Conservation (phyloP, 2,113 vertebrate genomes). For the Nesogale talazaci region DNA sequence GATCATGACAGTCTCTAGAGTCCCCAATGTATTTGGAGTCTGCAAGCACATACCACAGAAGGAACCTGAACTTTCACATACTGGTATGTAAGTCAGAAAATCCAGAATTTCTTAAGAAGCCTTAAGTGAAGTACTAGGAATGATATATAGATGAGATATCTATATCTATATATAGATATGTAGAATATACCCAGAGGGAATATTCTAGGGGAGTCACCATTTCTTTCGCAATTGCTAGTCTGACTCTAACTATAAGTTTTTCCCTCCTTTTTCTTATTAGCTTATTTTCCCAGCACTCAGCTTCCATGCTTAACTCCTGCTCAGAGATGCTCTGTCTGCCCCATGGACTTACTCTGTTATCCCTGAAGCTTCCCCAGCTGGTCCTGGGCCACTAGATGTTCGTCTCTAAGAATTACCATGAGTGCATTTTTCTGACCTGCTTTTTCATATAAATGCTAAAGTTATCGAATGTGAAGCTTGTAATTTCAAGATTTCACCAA, state of each 20-base stretch:
- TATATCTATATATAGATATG: background rate
- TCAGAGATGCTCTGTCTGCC: background rate
- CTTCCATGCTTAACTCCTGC: background rate
- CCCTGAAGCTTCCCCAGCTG: background rate
- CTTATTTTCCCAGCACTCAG: constrained; percentile 36
- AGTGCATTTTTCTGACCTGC: background rate
- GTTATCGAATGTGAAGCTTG: background rate
- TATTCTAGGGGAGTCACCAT: constrained; percentile 9
- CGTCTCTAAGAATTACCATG: background rate
- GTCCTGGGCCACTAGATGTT: background rate
- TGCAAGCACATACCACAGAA: background rate
- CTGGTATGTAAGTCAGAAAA: background rate
- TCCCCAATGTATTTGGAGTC: background rate
- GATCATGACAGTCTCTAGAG: background rate
- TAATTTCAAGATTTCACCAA: background rate
- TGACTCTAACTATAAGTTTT: constrained; percentile 22
- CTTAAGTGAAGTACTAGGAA: background rate
- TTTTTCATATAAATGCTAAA: background rate
- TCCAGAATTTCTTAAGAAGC: background rate
- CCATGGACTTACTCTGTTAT: background rate
- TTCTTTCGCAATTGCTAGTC: constrained; percentile 1
- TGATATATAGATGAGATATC: no score
- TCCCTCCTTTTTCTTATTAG: constrained; percentile 52
- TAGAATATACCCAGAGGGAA: background rate
- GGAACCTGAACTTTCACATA: background rate